These are phyloP conservation scores for Trichogramma pretiosum DNA, from an alignment of 1,140 invertebrate species.

Conservation along the genomic window DNA sequence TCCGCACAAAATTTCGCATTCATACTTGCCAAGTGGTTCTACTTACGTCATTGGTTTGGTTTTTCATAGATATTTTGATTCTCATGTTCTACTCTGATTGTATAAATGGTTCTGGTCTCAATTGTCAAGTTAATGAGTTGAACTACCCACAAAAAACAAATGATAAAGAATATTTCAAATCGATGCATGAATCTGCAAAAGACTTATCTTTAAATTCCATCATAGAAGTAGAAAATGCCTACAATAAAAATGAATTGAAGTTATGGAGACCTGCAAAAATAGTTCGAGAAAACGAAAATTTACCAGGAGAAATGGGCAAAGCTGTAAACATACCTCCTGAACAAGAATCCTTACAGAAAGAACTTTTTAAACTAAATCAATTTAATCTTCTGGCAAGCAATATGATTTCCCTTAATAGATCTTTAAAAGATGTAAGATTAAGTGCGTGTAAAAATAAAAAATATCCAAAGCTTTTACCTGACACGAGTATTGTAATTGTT, in stretches of 20 bases:
- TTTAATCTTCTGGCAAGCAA: slow-evolving; percentile 98
- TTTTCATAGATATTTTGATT: slow-evolving; percentile 83
- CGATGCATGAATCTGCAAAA: neutral
- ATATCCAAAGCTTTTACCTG: slow-evolving; percentile 69
- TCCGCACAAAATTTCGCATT: slow-evolving; percentile 77
- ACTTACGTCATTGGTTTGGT: slow-evolving; percentile 90
- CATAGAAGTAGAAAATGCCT: slow-evolving; percentile 27
- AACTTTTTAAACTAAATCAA: slow-evolving; percentile 95
- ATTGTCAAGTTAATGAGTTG: slow-evolving; percentile 37
- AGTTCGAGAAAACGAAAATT: slow-evolving; percentile 57
- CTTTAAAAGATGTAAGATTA: slow-evolving; percentile 87
- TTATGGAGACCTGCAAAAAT: slow-evolving; percentile 64
- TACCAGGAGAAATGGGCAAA: slow-evolving; percentile 80
- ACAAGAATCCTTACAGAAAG: slow-evolving; percentile 79
- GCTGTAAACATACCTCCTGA: slow-evolving; percentile 78
- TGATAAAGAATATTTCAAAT: neutral
- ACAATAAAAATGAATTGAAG: slow-evolving; percentile 49
- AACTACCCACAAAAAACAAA: neutral
- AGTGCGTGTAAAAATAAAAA: slow-evolving; percentile 71
- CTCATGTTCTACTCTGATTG: slow-evolving; percentile 92
- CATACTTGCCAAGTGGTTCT: slow-evolving; percentile 92
- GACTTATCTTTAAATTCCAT: neutral
- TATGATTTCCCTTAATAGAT: slow-evolving; percentile 93
- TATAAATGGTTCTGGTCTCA: slow-evolving; percentile 60
- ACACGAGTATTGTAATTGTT: slow-evolving; percentile 90